Evolutionary conservation across 1,140 invertebrate species (phyloP).

Genomic region (Vollenhovia emeryi): DNA sequence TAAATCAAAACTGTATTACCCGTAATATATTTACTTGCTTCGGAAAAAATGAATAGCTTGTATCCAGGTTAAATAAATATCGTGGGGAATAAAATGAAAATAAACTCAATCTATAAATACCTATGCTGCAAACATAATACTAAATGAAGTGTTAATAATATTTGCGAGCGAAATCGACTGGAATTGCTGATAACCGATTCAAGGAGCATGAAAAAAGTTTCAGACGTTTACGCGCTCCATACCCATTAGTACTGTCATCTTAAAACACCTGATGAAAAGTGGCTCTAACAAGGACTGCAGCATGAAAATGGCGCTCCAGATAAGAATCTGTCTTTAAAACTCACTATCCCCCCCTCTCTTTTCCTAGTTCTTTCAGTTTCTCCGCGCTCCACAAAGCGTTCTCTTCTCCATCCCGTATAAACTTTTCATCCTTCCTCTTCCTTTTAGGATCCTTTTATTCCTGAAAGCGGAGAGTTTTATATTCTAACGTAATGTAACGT

Average conservation of each 20-base stretch:
- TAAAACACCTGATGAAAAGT: neutral
- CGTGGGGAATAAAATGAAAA: neutral
- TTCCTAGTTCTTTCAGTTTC: slow-evolving; percentile 4
- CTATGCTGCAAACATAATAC: neutral
- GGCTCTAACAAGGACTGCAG: slow-evolving; percentile 5
- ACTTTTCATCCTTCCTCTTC: slow-evolving; percentile 9
- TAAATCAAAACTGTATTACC: neutral
- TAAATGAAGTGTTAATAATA: slow-evolving; percentile 20
- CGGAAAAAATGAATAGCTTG: neutral
- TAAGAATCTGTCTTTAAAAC: slow-evolving; percentile 28
- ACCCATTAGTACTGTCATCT: slow-evolving; percentile 8
- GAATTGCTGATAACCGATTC: neutral
- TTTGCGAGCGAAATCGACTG: slow-evolving; percentile 11
- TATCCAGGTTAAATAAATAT: slow-evolving; percentile 17
- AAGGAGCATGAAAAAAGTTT: neutral
- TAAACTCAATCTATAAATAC: slow-evolving; percentile 4
- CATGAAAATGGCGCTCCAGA: neutral
- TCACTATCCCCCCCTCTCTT: neutral
- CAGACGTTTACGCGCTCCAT: neutral
- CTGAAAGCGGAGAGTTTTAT: neutral
- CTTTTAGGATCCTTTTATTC: slow-evolving; percentile 3
- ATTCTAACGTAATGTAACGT: neutral
- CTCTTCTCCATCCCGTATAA: neutral
- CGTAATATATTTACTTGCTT: neutral
- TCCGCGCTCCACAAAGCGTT: neutral